phyloP scores from a whole-genome alignment of 2,888 invertebrate genomes.

The Arrhopalites spinosus region DNA sequence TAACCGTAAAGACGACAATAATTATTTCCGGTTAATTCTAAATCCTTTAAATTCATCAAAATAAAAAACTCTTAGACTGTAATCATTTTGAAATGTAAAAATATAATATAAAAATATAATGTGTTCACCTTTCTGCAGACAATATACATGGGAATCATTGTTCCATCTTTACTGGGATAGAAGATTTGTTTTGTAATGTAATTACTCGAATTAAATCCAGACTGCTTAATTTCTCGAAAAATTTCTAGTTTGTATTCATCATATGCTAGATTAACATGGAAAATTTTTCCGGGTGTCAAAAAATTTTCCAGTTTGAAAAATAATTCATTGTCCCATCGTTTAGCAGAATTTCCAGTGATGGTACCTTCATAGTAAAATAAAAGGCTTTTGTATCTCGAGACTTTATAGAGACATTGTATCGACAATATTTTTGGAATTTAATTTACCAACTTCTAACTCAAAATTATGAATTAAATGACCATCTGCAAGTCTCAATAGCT shows the following conservation, averaged over 20 bases:
- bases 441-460: conserved; percentile 84
- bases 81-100: not conserved
- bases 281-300: conserved; percentile 84
- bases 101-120: not conserved
- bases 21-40: not conserved
- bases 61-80: not conserved
- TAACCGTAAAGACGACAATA: conserved; percentile 78
- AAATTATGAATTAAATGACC: conserved; percentile 76
- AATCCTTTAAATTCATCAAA: not conserved
- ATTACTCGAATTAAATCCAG: conserved; percentile 70
- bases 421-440: too few species aligned
- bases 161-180: conserved; percentile 82
- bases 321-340: conserved; percentile 81
- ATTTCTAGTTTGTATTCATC: too few species aligned
- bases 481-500: conserved; percentile 73
- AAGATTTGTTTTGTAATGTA: conserved; percentile 89
- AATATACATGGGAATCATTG: conserved; percentile 94
- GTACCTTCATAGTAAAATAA: too few species aligned
- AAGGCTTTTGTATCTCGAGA: too few species aligned
- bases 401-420: too few species aligned
- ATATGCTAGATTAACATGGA: conserved; percentile 26
- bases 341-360: conserved; percentile 81
- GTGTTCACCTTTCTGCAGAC: conserved; percentile 70
- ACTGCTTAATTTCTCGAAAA: not conserved
- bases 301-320: conserved; percentile 95